Evolutionary conservation across 1,140 invertebrate species (phyloP).

Genomic region (Antheraea pernyi): DNA sequence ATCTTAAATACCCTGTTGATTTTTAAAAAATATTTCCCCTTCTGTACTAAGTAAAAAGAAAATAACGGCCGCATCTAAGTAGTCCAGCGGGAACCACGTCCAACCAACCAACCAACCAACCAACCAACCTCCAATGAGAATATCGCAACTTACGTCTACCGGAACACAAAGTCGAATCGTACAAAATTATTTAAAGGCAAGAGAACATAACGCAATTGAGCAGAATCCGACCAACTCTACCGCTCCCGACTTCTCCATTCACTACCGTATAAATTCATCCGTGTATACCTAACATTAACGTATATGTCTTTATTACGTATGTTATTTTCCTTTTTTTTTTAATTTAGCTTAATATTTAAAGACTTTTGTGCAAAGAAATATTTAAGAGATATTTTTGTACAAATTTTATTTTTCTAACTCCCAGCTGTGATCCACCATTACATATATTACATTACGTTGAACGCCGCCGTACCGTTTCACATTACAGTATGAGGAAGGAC

Average conservation of each 20-base stretch:
- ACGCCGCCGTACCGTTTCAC: slow-evolving; percentile 5
- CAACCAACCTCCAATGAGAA: too few species aligned
- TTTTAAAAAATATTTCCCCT: slow-evolving; percentile 52
- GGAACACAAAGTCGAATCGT: too few species aligned
- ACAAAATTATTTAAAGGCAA: slow-evolving; percentile 4
- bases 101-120: neutral
- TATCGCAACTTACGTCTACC: too few species aligned
- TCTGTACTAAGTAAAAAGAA: slow-evolving; percentile 42
- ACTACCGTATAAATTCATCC: slow-evolving; percentile 73
- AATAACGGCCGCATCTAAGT: slow-evolving; percentile 6
- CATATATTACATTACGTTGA: slow-evolving; percentile 5
- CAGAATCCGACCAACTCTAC: slow-evolving; percentile 30
- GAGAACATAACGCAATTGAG: slow-evolving; percentile 24
- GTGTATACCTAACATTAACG: slow-evolving; percentile 71
- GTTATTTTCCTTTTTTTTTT: slow-evolving; percentile 67
- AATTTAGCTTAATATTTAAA: slow-evolving; percentile 25
- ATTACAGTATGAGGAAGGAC: slow-evolving; percentile 15
- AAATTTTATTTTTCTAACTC: slow-evolving; percentile 18
- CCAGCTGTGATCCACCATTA: slow-evolving; percentile 6
- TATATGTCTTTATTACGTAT: slow-evolving; percentile 79
- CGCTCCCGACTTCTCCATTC: slow-evolving; percentile 21
- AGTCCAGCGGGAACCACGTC: neutral
- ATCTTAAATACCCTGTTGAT: slow-evolving; percentile 79
- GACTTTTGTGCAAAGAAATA: slow-evolving; percentile 22
- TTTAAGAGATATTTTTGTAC: slow-evolving; percentile 49